Percentiles rank a stretch among this genome's conserved stretches.
phyloP scores from a whole-genome alignment of 2,113 vertebrate genomes.

The Morone chrysops region DNA sequence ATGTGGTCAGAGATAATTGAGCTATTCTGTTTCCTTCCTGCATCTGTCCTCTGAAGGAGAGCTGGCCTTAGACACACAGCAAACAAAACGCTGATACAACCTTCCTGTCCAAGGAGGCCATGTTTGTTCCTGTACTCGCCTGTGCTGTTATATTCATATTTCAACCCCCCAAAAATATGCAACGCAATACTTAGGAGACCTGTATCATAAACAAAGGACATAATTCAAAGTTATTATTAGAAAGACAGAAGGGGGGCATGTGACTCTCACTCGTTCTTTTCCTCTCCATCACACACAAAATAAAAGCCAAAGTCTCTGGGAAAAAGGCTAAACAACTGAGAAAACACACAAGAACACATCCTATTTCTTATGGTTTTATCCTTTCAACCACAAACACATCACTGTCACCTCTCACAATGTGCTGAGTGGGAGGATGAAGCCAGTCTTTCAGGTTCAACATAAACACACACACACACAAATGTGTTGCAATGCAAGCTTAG shows the following conservation, averaged over 20 bases:
- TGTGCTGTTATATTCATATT: background rate
- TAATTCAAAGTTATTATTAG: slow-evolving; percentile 48
- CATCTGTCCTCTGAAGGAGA: slow-evolving; percentile 16
- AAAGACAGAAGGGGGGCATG: slow-evolving; percentile 42
- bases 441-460: slow-evolving; percentile 23
- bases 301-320: background rate
- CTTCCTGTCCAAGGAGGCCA: background rate
- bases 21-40: slow-evolving; percentile 32
- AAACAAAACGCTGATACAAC: slow-evolving; percentile 17
- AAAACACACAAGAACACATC: background rate
- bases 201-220: slow-evolving; percentile 14
- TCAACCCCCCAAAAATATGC: background rate
- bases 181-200: slow-evolving; percentile 7
- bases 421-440: slow-evolving; percentile 8
- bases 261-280: slow-evolving; percentile 12
- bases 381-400: slow-evolving; percentile 1
- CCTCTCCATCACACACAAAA: background rate
- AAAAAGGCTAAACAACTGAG: background rate
- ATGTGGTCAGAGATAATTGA: slow-evolving; percentile 28
- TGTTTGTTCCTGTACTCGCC: background rate
- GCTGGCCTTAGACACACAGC: background rate
- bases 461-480: background rate
- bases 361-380: background rate
- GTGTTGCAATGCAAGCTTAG: background rate
- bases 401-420: background rate